phyloP scores from a whole-genome alignment of 2,888 invertebrate genomes.

The Eupeodes latifasciatus region DNA sequence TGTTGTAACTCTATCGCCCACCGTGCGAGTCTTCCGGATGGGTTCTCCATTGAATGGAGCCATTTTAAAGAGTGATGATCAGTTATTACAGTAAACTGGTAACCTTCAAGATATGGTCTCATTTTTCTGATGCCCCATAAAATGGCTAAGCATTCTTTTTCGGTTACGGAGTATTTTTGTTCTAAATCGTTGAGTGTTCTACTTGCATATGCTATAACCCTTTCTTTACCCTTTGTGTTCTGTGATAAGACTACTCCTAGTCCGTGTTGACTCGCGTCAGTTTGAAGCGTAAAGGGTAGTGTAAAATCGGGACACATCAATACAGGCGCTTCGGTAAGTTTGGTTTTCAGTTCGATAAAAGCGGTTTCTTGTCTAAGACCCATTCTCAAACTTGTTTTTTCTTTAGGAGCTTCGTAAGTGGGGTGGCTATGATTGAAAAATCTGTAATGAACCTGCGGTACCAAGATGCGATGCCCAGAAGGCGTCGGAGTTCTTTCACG shows the following conservation, averaged over 20 bases:
- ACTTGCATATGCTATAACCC: background rate
- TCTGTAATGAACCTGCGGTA: too few species aligned
- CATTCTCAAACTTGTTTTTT: too few species aligned
- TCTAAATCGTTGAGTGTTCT: too few species aligned
- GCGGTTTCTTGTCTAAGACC: background rate
- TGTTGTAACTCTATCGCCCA: background rate
- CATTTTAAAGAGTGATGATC: background rate
- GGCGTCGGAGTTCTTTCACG: too few species aligned
- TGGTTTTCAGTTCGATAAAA: background rate
- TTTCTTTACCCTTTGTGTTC: background rate
- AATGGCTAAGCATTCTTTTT: background rate
- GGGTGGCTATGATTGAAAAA: background rate
- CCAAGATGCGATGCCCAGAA: too few species aligned
- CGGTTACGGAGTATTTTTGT: background rate
- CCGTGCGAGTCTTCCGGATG: background rate
- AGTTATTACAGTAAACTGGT: background rate
- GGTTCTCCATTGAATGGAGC: background rate
- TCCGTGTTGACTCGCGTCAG: background rate
- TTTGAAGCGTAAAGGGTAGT: background rate
- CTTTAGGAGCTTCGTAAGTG: too few species aligned
- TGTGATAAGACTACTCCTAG: background rate
- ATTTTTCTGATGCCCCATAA: background rate
- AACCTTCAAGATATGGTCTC: background rate
- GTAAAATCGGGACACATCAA: background rate
- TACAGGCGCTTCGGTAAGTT: background rate